Evolutionary conservation across 2,797 vertebrate genomes (phyloP), one percentile per base, ranked within the genome.

Genomic region (Epinephelus malabaricus): DNA sequence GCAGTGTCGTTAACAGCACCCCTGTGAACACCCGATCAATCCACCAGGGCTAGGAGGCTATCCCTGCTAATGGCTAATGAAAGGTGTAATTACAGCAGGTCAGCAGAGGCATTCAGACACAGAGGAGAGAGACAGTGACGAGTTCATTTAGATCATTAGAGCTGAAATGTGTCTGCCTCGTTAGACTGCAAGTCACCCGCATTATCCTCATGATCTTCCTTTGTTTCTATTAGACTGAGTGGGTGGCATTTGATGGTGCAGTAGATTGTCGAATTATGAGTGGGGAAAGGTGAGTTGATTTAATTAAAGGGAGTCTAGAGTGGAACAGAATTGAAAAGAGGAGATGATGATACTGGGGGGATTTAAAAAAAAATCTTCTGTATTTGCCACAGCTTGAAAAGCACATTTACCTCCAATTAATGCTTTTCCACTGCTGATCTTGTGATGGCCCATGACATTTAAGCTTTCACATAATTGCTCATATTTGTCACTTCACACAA

Each of bases 31-130:
- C 67, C 79, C 73, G 78, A 93, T 94, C 91, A 92, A 91, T 90
- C 90, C 78, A 40, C 58, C 58, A 25, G 85, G 88, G 83, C 89
- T 83, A 34, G 74, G 74, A 87, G 79, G 87, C 89, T 86, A 79
- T 87, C 81, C 85, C 71, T 71, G 81, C 89, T 95, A 93, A 95
- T 92, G 91, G 92, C 86, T 89, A 93, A 93, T 94, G 87, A 94
- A 95, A 95, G 91, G 89, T 94, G 89, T 92, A 93, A 94, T 95
- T 92, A 94, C 88, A 90, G 75, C 88, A 81, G 92, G 91, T 92
- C 91, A 92, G 83, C 19, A 14, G 64, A 90, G 87, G 84, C 83
- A 85, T 89, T 84, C 83, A 87, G 69, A 87, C 82, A 81, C 74
- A 40, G 76, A 82, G 68, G 63, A 77, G 73, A 79, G 85, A 78